A percentile compares a stretch with the other conserved stretches of the same genome.
Conservation (phyloP, 2,888 invertebrate genomes). For the Mamestra brassicae region DNA sequence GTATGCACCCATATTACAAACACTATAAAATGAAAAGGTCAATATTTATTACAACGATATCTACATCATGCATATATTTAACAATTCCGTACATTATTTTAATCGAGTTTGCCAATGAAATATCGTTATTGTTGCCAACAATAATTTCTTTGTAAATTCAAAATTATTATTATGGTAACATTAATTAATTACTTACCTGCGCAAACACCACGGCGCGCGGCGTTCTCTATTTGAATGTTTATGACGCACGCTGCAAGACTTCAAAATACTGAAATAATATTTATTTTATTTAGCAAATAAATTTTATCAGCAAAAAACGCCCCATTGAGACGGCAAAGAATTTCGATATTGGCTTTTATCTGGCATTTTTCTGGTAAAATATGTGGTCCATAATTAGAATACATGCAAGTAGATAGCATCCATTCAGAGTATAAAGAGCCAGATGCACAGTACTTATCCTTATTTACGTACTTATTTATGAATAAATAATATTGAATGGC, state of each 20-base stretch:
- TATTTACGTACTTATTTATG: slow-evolving; percentile 67
- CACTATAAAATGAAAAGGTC: slow-evolving; percentile 48
- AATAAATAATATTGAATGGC: slow-evolving; percentile 76
- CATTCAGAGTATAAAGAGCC: slow-evolving; percentile 53
- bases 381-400: slow-evolving; percentile 48
- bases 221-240: slow-evolving; percentile 49
- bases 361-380: slow-evolving; percentile 50
- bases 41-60: slow-evolving; percentile 43
- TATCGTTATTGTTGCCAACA: slow-evolving; percentile 22
- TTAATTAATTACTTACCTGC: slow-evolving; percentile 41
- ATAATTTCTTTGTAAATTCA: slow-evolving; percentile 22
- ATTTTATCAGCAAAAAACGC: slow-evolving; percentile 13
- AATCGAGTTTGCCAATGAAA: slow-evolving; percentile 31
- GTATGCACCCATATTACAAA: slow-evolving; percentile 27
- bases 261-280: slow-evolving; percentile 23
- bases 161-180: slow-evolving; percentile 31
- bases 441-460: slow-evolving; percentile 61
- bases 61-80: slow-evolving; percentile 22
- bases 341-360: slow-evolving; percentile 46
- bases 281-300: slow-evolving; percentile 31
- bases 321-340: slow-evolving; percentile 34
- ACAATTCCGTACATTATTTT: slow-evolving; percentile 26
- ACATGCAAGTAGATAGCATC: slow-evolving; percentile 46
- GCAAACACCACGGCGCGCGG: slow-evolving; percentile 18
- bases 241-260: slow-evolving; percentile 45